Conservation (phyloP, 30 jellyfish, hydroid and myxozoan genomes). For the Mastigias papua region DNA sequence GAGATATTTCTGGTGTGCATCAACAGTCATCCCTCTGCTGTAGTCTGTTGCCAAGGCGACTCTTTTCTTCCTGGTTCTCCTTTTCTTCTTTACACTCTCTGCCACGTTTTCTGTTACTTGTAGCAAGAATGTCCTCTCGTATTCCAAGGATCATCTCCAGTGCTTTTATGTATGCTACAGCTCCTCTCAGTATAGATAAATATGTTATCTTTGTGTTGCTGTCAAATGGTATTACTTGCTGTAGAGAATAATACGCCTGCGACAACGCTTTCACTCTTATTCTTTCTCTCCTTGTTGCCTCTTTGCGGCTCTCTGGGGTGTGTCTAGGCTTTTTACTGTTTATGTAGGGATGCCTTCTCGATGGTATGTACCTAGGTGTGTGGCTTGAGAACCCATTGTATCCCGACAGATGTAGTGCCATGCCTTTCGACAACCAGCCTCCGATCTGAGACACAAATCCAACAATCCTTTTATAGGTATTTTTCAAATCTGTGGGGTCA, state of each 20-base stretch:
- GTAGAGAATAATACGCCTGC: slow-evolving; percentile 71
- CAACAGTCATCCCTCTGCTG: background rate
- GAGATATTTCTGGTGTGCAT: background rate
- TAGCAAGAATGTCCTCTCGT: slow-evolving; percentile 43
- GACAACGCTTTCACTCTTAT: slow-evolving; percentile 78
- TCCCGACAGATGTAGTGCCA: slow-evolving; percentile 26
- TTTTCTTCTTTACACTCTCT: slow-evolving; percentile 1
- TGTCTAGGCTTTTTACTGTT: slow-evolving; percentile 81
- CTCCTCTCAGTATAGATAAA: slow-evolving; percentile 70
- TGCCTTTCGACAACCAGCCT: background rate
- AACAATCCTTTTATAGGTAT: background rate
- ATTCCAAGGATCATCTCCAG: slow-evolving; percentile 75
- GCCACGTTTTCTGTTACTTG: background rate
- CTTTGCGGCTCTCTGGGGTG: slow-evolving; percentile 80
- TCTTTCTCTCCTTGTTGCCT: slow-evolving; percentile 89
- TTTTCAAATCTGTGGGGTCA: slow-evolving; percentile 12
- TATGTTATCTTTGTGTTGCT: slow-evolving; percentile 72
- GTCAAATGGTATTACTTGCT: slow-evolving; percentile 66
- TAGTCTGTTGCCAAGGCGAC: background rate
- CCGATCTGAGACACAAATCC: background rate
- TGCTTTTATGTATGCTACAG: slow-evolving; percentile 75
- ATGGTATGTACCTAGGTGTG: background rate
- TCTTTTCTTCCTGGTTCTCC: slow-evolving; percentile 25
- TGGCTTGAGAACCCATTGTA: slow-evolving; percentile 5
- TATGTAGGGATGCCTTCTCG: background rate